phyloP scores from a whole-genome alignment of 2,888 invertebrate genomes.

The Cheilosia soror region DNA sequence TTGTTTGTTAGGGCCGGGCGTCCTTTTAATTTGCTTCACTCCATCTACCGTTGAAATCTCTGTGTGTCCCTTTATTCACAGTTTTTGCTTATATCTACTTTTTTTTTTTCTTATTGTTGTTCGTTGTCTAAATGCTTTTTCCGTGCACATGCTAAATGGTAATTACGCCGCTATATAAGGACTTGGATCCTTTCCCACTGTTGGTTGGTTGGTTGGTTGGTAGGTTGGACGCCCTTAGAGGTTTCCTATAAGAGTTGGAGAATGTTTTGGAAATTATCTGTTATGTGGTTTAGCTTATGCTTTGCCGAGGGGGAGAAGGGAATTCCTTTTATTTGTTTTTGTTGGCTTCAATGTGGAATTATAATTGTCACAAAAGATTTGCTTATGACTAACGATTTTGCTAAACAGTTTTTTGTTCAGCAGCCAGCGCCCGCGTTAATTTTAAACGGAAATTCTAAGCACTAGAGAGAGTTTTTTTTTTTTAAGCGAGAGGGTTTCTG shows the following conservation, averaged over 20 bases:
- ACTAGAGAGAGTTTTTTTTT: background rate
- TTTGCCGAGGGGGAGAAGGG: slow-evolving; percentile 1
- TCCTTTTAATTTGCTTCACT: slow-evolving; percentile 73
- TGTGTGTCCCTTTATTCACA: slow-evolving; percentile 61
- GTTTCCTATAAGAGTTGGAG: slow-evolving; percentile 28
- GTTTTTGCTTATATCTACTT: slow-evolving; percentile 14
- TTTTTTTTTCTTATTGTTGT: slow-evolving; percentile 28
- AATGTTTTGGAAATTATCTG: slow-evolving; percentile 70
- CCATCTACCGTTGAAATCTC: slow-evolving; percentile 63
- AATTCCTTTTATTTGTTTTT: slow-evolving; percentile 40
- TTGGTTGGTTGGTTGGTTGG: background rate
- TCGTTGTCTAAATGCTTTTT: slow-evolving; percentile 57
- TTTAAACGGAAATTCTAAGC: slow-evolving; percentile 30
- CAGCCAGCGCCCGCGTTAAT: background rate
- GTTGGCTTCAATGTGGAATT: slow-evolving; percentile 50
- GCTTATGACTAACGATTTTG: slow-evolving; percentile 54
- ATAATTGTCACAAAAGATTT: slow-evolving; percentile 69
- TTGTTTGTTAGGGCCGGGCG: slow-evolving; percentile 42
- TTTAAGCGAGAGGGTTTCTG: too few species aligned
- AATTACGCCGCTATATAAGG: slow-evolving; percentile 69
- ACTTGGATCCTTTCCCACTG: slow-evolving; percentile 47
- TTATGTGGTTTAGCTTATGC: slow-evolving; percentile 70
- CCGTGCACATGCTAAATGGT: slow-evolving; percentile 73
- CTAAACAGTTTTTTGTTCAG: slow-evolving; percentile 10
- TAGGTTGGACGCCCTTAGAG: slow-evolving; percentile 26